Percentiles rank a stretch among this genome's conserved stretches.
These are phyloP conservation scores for Rhingia campestris DNA, from an alignment of 2,888 invertebrate genomes.

Conservation along the genomic window DNA sequence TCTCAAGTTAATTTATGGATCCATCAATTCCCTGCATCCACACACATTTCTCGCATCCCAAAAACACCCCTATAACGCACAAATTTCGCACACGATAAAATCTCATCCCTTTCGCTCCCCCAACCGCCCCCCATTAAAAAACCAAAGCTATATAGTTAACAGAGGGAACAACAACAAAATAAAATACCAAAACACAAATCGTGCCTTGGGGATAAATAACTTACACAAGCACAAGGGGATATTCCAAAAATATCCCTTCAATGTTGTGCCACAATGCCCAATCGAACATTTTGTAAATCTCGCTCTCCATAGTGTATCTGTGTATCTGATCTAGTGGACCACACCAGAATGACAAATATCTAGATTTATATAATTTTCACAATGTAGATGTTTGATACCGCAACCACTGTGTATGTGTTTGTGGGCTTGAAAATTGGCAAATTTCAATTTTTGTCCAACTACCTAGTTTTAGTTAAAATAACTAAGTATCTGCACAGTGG, in stretches of 20 bases:
- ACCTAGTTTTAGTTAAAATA: slow-evolving; percentile 4
- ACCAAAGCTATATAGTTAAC: neutral
- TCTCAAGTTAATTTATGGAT: slow-evolving; percentile 40
- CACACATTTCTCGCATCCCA: neutral
- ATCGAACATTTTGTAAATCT: slow-evolving; percentile 45
- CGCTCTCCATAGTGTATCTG: slow-evolving; percentile 2
- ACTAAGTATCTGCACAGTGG: slow-evolving; percentile 1
- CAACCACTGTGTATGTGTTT: neutral
- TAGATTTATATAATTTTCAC: slow-evolving; percentile 55
- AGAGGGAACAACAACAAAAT: neutral
- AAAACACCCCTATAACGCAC: neutral
- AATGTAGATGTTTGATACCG: slow-evolving; percentile 32
- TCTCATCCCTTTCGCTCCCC: slow-evolving; percentile 33
- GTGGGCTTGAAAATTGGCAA: slow-evolving; percentile 28
- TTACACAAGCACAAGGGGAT: slow-evolving; percentile 33
- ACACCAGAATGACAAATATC: slow-evolving; percentile 58
- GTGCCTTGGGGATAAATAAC: slow-evolving; percentile 53
- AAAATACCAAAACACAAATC: slow-evolving; percentile 50
- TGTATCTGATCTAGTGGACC: slow-evolving; percentile 26
- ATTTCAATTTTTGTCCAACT: slow-evolving; percentile 32
- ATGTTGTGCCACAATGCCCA: slow-evolving; percentile 47
- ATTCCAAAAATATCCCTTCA: slow-evolving; percentile 37
- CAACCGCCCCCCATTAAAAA: slow-evolving; percentile 5
- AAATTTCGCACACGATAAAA: slow-evolving; percentile 36
- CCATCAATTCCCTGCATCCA: slow-evolving; percentile 40